Evolutionary conservation across 2,888 invertebrate species (phyloP).

Genomic region (Drosophila atroscutellata): DNA sequence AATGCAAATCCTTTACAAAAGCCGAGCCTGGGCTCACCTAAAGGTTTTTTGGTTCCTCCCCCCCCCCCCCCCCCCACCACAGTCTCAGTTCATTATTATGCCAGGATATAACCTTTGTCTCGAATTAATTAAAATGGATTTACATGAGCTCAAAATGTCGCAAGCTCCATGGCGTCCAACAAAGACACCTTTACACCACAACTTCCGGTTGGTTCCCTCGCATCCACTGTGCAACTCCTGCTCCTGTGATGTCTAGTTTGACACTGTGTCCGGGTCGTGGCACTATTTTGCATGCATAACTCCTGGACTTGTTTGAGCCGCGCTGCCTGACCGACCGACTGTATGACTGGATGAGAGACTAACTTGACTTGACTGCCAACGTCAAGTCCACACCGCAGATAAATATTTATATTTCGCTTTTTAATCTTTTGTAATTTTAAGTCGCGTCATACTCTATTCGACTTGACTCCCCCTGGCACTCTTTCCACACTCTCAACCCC

Average conservation of each 20-base stretch:
- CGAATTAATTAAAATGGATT: constrained; percentile 83
- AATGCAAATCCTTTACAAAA: constrained; percentile 79
- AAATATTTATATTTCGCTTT: constrained; percentile 81
- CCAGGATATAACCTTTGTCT: constrained; percentile 80
- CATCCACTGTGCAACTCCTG: neutral
- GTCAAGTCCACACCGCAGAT: constrained; percentile 72
- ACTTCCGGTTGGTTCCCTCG: constrained; percentile 6
- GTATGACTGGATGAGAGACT: constrained; percentile 19
- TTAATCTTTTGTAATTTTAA: constrained; percentile 82
- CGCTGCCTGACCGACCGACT: constrained; percentile 11
- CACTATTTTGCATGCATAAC: constrained; percentile 69
- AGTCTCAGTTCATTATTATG: constrained; percentile 73
- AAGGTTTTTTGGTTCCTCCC: constrained; percentile 34
- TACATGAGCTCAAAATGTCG: constrained; percentile 81
- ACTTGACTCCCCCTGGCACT: neutral
- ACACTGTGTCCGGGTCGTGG: constrained; percentile 42
- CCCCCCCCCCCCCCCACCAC: neutral
- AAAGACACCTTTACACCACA: constrained; percentile 72
- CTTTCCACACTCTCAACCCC: neutral
- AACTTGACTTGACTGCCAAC: constrained; percentile 34
- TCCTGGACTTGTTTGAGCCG: constrained; percentile 33
- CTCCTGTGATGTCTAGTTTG: neutral
- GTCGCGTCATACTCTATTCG: constrained; percentile 64
- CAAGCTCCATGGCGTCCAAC: constrained; percentile 51
- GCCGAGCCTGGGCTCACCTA: constrained; percentile 54